Percentiles rank a stretch among this genome's conserved stretches.
Conservation (phyloP, 2,113 vertebrate genomes). For the Muscicapa adusta region DNA sequence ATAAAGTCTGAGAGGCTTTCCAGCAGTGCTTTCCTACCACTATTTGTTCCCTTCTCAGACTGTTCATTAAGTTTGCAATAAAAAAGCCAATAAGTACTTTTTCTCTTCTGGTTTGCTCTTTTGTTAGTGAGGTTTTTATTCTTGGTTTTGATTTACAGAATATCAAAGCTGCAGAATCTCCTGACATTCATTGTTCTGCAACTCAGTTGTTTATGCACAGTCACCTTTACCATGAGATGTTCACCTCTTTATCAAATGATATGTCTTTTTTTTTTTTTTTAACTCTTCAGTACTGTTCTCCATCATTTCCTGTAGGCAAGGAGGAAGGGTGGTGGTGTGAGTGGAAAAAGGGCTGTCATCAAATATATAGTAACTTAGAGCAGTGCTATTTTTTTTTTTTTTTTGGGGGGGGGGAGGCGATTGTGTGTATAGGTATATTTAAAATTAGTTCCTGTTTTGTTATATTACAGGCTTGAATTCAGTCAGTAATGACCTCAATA, state of each 20-base stretch:
- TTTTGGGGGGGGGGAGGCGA: fast-evolving
- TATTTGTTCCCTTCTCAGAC: neutral
- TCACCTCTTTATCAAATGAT: neutral
- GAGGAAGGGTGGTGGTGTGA: neutral
- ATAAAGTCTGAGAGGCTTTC: neutral
- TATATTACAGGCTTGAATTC: constrained; percentile 36
- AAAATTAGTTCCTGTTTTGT: constrained; percentile 41
- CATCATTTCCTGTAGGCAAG: neutral
- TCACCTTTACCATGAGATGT: neutral
- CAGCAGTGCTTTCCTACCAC: neutral
- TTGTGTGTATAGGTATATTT: neutral
- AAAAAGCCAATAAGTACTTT: neutral
- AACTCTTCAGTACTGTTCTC: neutral
- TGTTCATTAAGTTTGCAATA: neutral
- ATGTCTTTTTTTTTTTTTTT: neutral
- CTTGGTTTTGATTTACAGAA: neutral
- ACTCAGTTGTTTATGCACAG: neutral
- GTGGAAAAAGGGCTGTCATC: neutral
- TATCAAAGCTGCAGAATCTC: neutral
- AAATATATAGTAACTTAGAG: neutral
- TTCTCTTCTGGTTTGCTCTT: neutral
- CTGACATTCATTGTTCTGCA: neutral
- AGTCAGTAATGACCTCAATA: constrained; percentile 58
- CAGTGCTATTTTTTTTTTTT: neutral
- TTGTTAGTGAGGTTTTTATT: neutral